Base-by-base conservation (phyloP, 2,113 vertebrate genomes). In the Tychaedon coryphoeus region DNA sequence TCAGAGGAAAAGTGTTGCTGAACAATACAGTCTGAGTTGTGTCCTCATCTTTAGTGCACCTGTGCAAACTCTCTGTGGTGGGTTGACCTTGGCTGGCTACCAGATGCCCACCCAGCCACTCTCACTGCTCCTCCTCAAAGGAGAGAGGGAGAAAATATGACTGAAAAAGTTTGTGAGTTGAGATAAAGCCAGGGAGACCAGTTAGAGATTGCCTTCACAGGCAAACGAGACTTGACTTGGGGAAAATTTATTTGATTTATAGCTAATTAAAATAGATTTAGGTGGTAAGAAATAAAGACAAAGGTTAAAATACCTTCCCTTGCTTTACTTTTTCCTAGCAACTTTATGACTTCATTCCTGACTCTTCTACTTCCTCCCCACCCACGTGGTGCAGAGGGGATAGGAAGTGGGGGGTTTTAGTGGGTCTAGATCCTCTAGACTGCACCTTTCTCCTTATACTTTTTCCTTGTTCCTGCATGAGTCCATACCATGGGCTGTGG, bases 71-170 rank as follows among this genome's bases (percentile, higher is more conserved):
- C 8, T 54, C 28, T 29, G 18, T 50, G 29, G 12, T 62, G 56
- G 24, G 22, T 50, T 74, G 61, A 67, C 29, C 34, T 58, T 45
- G 26, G 14, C 47, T 66, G 72, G 42, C 60, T 93, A 34, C 38
- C 29, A 38, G 26, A 12, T 60, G 42, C 17, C n/a, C 17, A 82
- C 31, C 5, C 8, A 75, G 48, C 25, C 0, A 0, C 10, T n/a
- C 29, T 71, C 24, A 51, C 12, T 85, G 9, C 64, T 69, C 12
- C 19, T 85, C 14, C 23, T 82, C 33, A 47, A 23, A 60, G 28
- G 31, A 65, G 15, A 60, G 3, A 15, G 20, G 7, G 10, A 86
- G 38, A 79, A 94, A 72, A 51, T 56, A 51, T 51, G 7, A 22
- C 8, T 43, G 24, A 26, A 64, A 88, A 79, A 51, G 8, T 54